A percentile compares a stretch with the other conserved stretches of the same genome.
Conservation (phyloP, 1,140 invertebrate genomes). For the Euura saliciscinereae region DNA sequence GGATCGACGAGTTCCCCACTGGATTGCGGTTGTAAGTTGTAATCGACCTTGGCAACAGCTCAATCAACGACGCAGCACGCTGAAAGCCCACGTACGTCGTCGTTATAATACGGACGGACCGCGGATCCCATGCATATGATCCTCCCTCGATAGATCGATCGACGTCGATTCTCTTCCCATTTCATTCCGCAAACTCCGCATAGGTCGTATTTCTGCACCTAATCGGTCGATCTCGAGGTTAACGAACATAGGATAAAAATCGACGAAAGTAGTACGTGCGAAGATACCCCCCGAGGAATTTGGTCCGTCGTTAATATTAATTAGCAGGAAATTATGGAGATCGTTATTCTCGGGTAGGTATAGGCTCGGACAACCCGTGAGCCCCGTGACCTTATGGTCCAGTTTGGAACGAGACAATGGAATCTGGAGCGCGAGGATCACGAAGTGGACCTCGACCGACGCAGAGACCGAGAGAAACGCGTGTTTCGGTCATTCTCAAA, state of each 20-base stretch:
- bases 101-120: no score
- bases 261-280: background rate
- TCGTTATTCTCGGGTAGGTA: background rate
- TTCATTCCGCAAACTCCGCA: no score
- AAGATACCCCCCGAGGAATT: background rate
- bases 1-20: background rate
- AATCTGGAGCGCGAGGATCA: background rate
- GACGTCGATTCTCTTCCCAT: no score
- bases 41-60: conserved; percentile 4
- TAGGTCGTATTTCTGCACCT: no score
- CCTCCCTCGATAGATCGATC: no score
- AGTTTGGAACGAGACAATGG: background rate
- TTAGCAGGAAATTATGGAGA: background rate
- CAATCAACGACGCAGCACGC: background rate
- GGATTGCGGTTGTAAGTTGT: background rate
- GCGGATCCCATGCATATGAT: no score
- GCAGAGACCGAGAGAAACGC: background rate
- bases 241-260: no score
- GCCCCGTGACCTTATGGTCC: background rate
- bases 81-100: no score
- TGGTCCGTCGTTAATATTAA: background rate
- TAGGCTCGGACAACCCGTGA: background rate
- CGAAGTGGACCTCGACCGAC: background rate
- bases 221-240: no score
- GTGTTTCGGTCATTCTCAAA: background rate